phyloP scores from a whole-genome alignment of 1,140 invertebrate species.

The Drosophila hydei region DNA sequence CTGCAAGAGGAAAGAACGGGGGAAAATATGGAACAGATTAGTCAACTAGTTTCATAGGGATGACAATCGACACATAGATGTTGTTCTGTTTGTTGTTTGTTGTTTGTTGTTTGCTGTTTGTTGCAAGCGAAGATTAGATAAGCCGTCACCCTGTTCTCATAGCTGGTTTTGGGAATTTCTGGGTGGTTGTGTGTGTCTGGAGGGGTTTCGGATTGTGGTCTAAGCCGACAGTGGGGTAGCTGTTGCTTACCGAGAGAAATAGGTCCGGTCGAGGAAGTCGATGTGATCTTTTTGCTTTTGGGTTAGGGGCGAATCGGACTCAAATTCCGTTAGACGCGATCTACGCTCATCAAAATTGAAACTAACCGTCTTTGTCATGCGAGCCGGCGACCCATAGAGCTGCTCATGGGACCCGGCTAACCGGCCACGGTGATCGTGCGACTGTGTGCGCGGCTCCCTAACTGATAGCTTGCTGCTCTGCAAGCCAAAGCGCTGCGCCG shows the following conservation, averaged over 20 bases:
- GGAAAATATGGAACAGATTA: background rate
- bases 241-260: slow-evolving; percentile 83
- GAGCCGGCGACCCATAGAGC: slow-evolving; percentile 58
- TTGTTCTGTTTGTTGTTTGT: slow-evolving; percentile 30
- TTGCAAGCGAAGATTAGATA: slow-evolving; percentile 57
- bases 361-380: slow-evolving; percentile 84
- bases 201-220: slow-evolving; percentile 17
- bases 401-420: slow-evolving; percentile 69
- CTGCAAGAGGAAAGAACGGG: slow-evolving; percentile 85
- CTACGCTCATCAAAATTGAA: slow-evolving; percentile 83
- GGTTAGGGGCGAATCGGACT: slow-evolving; percentile 73
- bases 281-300: slow-evolving; percentile 77
- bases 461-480: slow-evolving; percentile 55
- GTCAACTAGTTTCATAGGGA: background rate
- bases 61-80: slow-evolving; percentile 23
- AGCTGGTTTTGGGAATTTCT: slow-evolving; percentile 29
- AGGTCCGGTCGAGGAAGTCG: slow-evolving; percentile 80
- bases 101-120: slow-evolving; percentile 35
- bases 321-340: slow-evolving; percentile 77
- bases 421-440: slow-evolving; percentile 66
- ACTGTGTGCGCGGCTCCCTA: slow-evolving; percentile 73
- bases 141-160: slow-evolving; percentile 52
- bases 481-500: slow-evolving; percentile 63
- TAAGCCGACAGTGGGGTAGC: slow-evolving; percentile 35
- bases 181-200: slow-evolving; percentile 38